Percentiles rank a stretch among this genome's conserved stretches.
Conservation (phyloP, 2,113 vertebrate species). For the Astatotilapia flaviijosephi region DNA sequence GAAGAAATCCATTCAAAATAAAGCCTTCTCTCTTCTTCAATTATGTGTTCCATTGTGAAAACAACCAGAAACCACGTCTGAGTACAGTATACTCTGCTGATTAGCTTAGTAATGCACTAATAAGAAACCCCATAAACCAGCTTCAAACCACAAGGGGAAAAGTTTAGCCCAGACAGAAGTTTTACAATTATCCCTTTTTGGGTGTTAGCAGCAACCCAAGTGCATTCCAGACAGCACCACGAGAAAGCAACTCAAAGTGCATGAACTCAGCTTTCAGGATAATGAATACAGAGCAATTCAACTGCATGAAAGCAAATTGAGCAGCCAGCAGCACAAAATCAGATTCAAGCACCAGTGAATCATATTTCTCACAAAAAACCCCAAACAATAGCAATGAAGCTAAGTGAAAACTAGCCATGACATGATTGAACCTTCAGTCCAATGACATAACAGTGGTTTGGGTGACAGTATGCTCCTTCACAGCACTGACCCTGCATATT, state of each 20-base stretch:
- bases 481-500: background rate
- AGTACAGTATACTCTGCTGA: background rate
- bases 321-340: background rate
- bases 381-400: background rate
- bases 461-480: background rate
- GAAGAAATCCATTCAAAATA: background rate
- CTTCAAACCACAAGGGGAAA: background rate
- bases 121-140: background rate
- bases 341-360: background rate
- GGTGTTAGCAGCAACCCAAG: background rate
- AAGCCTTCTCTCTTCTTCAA: background rate
- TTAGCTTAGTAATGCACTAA: background rate
- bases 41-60: background rate
- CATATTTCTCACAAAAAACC: background rate
- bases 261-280: background rate
- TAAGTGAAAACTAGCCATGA: background rate
- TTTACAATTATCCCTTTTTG: background rate
- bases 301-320: background rate
- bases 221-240: background rate
- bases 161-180: background rate
- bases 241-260: background rate
- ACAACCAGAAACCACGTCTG: background rate
- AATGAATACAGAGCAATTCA: background rate
- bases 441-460: background rate
- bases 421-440: background rate